These are phyloP conservation scores for Falco concolor DNA, from an alignment of 2,797 vertebrate species.

Conservation along the genomic window DNA sequence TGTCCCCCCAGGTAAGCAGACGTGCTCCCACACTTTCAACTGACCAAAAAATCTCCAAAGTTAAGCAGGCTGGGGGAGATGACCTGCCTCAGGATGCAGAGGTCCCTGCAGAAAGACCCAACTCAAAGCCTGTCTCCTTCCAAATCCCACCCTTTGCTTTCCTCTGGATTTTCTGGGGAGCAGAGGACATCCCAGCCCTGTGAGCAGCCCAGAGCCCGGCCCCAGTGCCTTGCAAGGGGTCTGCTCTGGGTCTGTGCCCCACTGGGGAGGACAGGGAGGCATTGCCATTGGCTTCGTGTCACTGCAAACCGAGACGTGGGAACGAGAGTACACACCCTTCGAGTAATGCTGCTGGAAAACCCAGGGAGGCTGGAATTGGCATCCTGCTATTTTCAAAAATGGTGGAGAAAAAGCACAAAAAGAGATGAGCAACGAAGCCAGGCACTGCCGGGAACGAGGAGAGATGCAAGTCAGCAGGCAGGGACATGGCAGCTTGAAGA, in stretches of 20 bases:
- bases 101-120: neutral
- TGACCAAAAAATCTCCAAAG: neutral
- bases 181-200: rapidly evolving
- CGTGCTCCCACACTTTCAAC: neutral
- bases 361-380: neutral
- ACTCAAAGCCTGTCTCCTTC: neutral
- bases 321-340: neutral
- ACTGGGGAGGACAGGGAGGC: neutral
- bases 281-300: neutral
- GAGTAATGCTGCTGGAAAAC: neutral
- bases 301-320: rapidly evolving
- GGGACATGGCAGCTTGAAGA: neutral
- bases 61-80: neutral
- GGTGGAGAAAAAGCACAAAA: neutral
- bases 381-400: neutral
- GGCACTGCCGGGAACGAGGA: rapidly evolving
- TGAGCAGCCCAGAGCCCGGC: neutral
- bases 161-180: neutral
- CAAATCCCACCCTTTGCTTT: neutral
- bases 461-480: neutral
- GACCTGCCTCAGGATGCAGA: neutral
- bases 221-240: rapidly evolving
- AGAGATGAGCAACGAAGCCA: neutral
- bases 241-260: neutral
- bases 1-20: neutral